Conservation (phyloP, 2,888 invertebrate species). For the Drepana falcataria region DNA sequence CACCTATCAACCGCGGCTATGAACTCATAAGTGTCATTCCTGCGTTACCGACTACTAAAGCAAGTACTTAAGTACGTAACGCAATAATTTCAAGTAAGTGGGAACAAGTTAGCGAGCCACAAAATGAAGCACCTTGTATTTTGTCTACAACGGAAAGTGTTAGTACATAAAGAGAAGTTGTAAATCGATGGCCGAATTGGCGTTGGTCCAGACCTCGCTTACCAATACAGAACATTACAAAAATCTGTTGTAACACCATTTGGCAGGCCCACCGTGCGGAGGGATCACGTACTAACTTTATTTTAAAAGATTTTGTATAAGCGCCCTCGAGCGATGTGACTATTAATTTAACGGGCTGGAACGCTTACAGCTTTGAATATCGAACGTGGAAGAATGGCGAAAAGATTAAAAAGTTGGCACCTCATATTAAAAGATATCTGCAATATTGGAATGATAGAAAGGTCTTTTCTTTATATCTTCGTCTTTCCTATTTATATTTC, state of each 20-base stretch:
- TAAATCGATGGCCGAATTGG: conserved; percentile 76
- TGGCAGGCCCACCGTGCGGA: conserved; percentile 50
- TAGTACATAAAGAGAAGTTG: conserved; percentile 66
- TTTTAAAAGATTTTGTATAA: conserved; percentile 68
- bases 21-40: too few relatives aligned
- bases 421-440: conserved; percentile 8
- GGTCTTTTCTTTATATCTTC: background rate
- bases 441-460: conserved; percentile 2
- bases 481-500: too few relatives aligned
- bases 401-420: conserved; percentile 16
- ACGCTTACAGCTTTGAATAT: conserved; percentile 43
- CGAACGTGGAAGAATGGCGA: conserved; percentile 35
- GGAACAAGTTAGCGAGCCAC: conserved; percentile 22
- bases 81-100: background rate
- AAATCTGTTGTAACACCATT: conserved; percentile 75
- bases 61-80: too few relatives aligned
- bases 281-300: conserved; percentile 65
- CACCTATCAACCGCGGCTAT: too few relatives aligned
- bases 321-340: conserved; percentile 48
- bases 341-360: conserved; percentile 55
- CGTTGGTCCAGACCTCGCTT: conserved; percentile 63
- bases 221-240: conserved; percentile 74
- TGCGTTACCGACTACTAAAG: too few relatives aligned
- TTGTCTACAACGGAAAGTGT: conserved; percentile 50
- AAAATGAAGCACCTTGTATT: conserved; percentile 41